Conservation (phyloP, 2,113 vertebrate species). For the Notiomystis cincta region DNA sequence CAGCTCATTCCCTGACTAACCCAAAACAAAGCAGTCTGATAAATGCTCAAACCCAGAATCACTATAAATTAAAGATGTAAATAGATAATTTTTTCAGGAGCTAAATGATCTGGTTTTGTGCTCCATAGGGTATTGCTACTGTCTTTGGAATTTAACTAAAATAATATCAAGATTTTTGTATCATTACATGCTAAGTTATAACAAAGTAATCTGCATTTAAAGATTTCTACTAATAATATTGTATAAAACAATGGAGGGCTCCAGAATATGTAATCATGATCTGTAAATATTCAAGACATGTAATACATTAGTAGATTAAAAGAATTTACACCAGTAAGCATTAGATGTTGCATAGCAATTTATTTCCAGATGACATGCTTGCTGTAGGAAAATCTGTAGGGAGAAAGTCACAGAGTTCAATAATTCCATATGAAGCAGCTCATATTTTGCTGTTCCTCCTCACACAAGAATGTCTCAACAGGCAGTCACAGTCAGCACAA, state of each 20-base stretch:
- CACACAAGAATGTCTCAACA: neutral
- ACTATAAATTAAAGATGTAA: neutral
- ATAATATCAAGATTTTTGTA: neutral
- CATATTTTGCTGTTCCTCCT: neutral
- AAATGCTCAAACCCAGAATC: neutral
- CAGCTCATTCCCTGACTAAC: neutral
- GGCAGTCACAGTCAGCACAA: neutral
- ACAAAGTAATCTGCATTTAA: neutral
- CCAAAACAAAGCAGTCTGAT: neutral
- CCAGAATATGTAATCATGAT: neutral
- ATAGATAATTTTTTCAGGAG: neutral
- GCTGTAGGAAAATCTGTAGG: neutral
- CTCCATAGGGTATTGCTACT: neutral
- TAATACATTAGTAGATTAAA: neutral
- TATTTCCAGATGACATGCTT: neutral
- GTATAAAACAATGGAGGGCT: neutral
- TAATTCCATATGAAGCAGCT: neutral
- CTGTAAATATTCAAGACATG: neutral
- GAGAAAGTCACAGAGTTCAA: neutral
- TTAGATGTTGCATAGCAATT: neutral
- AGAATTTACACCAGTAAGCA: neutral
- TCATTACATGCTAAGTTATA: neutral
- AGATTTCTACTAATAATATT: neutral
- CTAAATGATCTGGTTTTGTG: neutral
- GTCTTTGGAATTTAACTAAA: neutral